Percentiles rank a stretch among this genome's conserved stretches.
These are phyloP conservation scores for Upupa epops DNA, from an alignment of 2,113 vertebrate species.

Conservation along the genomic window DNA sequence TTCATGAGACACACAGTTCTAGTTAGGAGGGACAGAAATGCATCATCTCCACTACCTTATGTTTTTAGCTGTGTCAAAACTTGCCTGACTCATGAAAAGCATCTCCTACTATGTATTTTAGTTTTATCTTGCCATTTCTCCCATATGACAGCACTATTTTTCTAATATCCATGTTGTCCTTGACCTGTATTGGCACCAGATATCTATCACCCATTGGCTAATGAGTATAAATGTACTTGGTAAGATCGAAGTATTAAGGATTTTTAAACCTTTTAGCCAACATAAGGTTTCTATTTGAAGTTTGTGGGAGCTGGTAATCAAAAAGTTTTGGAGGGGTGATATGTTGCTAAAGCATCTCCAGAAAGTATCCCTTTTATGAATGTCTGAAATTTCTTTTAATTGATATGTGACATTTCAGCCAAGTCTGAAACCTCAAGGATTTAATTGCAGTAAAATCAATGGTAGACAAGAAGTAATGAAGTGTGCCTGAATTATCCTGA, in stretches of 20 bases:
- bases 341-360: neutral
- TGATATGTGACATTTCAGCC: conserved; percentile 34
- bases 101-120: neutral
- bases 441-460: conserved; percentile 45
- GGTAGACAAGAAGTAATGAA: conserved; percentile 5
- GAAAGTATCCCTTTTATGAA: neutral
- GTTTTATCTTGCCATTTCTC: neutral
- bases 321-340: neutral
- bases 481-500: conserved; percentile 47
- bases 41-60: neutral
- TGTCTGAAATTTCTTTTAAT: neutral
- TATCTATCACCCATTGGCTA: neutral
- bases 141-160: neutral
- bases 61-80: neutral
- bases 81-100: neutral
- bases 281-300: neutral
- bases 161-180: neutral
- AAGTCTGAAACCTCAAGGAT: conserved; percentile 21
- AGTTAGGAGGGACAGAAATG: neutral
- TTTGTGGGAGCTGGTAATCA: neutral
- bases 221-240: neutral
- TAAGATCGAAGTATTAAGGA: neutral
- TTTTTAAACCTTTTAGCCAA: neutral
- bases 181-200: neutral
- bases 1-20: neutral